phyloP scores from a whole-genome alignment of 2,888 invertebrate genomes.

The Magallana nippona region DNA sequence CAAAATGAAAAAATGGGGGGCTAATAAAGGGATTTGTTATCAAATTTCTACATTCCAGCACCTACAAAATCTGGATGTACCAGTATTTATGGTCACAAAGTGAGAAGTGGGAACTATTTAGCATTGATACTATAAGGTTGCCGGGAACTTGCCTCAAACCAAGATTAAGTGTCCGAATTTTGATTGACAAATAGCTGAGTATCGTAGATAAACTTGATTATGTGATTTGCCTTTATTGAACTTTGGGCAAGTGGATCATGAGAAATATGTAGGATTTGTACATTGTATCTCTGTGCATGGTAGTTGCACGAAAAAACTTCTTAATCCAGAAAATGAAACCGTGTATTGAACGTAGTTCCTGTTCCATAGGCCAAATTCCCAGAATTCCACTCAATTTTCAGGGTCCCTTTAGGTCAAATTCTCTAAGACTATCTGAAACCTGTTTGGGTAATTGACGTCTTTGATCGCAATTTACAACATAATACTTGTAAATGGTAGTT shows the following conservation, averaged over 20 bases:
- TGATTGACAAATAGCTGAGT: constrained; percentile 32
- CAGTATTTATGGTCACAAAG: neutral
- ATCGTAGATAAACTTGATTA: constrained; percentile 24
- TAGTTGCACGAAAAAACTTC: neutral
- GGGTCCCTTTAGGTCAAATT: neutral
- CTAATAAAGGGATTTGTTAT: neutral
- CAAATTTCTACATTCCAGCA: constrained; percentile 4
- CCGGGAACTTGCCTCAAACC: constrained; percentile 23
- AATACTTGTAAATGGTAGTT: constrained; percentile 27
- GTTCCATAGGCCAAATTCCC: constrained; percentile 18
- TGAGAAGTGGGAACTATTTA: neutral
- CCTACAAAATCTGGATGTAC: neutral
- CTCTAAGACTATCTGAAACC: constrained; percentile 25
- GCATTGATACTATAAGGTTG: neutral
- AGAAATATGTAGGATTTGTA: neutral
- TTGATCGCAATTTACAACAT: constrained; percentile 27
- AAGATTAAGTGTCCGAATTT: neutral
- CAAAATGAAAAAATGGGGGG: neutral
- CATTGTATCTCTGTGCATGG: neutral
- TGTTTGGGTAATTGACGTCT: constrained; percentile 25
- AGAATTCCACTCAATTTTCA: constrained; percentile 12
- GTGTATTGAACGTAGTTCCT: no score
- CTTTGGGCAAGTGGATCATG: constrained; percentile 18
- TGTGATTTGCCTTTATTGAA: constrained; percentile 28
- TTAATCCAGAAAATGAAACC: neutral